phyloP scores from a whole-genome alignment of 2,113 vertebrate genomes.

The Pteropus alecto region DNA sequence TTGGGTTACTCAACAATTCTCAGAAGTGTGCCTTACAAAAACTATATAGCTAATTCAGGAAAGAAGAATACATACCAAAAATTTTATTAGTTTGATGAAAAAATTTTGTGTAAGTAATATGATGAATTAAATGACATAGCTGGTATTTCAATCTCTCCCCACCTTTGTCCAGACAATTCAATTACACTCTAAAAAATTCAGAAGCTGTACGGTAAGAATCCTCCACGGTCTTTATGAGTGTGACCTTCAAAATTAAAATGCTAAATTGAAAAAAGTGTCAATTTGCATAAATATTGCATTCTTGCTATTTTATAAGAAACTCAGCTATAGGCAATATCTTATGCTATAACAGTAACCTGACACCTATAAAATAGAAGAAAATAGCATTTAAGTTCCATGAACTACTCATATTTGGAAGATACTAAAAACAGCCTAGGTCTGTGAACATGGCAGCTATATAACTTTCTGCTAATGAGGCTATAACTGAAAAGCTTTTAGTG shows the following conservation, averaged over 20 bases:
- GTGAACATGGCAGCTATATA: conserved; percentile 8
- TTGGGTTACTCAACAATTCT: background rate
- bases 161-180: background rate
- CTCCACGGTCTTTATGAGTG: background rate
- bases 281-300: conserved; percentile 59
- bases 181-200: conserved; percentile 25
- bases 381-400: conserved; percentile 6
- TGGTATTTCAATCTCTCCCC: background rate
- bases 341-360: background rate
- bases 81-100: background rate
- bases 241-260: conserved; percentile 55
- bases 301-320: conserved; percentile 54
- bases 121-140: background rate
- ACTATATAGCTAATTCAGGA: background rate
- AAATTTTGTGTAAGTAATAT: background rate
- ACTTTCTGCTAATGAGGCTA: background rate
- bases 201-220: conserved; percentile 17
- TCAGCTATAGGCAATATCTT: background rate
- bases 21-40: background rate
- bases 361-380: conserved; percentile 20
- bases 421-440: conserved; percentile 5
- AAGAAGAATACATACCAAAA: background rate
- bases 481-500: conserved; percentile 34
- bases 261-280: conserved; percentile 44
- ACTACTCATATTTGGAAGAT: conserved; percentile 17